Percentiles rank a stretch among this genome's conserved stretches.
Conservation (phyloP, 2,888 invertebrate species). For the Bimastos eiseni region DNA sequence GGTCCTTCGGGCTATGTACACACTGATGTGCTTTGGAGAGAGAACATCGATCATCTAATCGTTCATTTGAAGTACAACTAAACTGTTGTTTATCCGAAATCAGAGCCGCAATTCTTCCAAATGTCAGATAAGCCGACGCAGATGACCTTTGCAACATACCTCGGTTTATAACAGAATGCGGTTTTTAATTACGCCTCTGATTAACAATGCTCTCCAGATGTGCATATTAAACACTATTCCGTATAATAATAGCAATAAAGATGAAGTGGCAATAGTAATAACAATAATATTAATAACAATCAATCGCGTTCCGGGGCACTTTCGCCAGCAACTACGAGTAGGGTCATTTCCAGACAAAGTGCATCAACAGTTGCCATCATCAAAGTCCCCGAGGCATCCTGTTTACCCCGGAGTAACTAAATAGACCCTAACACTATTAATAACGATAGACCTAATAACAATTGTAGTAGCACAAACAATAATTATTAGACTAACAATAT, state of each 20-base stretch:
- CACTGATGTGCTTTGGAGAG: neutral
- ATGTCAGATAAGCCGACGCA: neutral
- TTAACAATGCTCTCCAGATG: neutral
- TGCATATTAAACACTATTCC: neutral
- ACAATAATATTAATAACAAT: too few species aligned
- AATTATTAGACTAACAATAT: too few species aligned
- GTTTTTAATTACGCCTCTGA: neutral
- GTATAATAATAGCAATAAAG: neutral
- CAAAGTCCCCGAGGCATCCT: too few species aligned
- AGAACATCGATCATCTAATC: neutral
- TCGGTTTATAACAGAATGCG: neutral
- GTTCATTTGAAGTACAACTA: neutral
- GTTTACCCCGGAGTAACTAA: too few species aligned
- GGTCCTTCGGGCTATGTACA: neutral
- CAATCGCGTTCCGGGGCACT: too few species aligned
- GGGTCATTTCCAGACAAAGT: too few species aligned
- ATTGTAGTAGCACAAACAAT: too few species aligned
- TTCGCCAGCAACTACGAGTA: too few species aligned
- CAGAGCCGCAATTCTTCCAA: neutral
- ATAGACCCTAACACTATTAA: too few species aligned
- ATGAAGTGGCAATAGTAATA: too few species aligned
- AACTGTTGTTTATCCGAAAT: neutral
- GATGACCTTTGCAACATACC: neutral
- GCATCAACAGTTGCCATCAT: too few species aligned
- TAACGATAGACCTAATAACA: too few species aligned